phyloP scores from a whole-genome alignment of 2,797 vertebrate genomes.

The Tapera naevia region DNA sequence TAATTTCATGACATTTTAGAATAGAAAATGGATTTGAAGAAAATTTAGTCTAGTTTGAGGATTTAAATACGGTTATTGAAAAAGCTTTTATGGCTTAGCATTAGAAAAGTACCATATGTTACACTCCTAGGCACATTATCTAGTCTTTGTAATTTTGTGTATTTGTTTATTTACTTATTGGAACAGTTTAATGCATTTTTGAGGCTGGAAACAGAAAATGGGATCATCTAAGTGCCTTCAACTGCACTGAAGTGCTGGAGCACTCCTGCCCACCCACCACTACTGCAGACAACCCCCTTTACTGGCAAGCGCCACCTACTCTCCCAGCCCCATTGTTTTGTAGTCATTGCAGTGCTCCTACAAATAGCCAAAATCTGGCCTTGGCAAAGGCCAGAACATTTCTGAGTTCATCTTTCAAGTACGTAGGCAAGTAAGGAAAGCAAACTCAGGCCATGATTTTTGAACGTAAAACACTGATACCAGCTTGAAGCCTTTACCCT shows the following conservation, averaged over 20 bases:
- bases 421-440: background rate
- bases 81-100: background rate
- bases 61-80: conserved; percentile 19
- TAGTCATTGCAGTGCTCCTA: background rate
- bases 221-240: background rate
- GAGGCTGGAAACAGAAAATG: background rate
- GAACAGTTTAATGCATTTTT: background rate
- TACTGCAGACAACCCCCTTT: background rate
- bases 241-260: fast-evolving
- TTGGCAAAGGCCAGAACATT: background rate
- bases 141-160: background rate
- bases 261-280: background rate
- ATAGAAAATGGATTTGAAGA: conserved; percentile 24
- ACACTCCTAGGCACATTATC: background rate
- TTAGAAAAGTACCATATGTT: background rate
- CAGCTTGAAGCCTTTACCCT: background rate
- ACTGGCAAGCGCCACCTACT: too few relatives aligned
- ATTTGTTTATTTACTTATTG: background rate
- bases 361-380: background rate
- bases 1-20: background rate
- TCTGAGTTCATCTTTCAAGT: background rate
- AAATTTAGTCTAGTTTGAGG: conserved; percentile 11
- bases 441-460: background rate
- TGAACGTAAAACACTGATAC: background rate
- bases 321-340: background rate